Evolutionary conservation across 2,797 vertebrate genomes (phyloP).

Genomic region (Lates japonicus): DNA sequence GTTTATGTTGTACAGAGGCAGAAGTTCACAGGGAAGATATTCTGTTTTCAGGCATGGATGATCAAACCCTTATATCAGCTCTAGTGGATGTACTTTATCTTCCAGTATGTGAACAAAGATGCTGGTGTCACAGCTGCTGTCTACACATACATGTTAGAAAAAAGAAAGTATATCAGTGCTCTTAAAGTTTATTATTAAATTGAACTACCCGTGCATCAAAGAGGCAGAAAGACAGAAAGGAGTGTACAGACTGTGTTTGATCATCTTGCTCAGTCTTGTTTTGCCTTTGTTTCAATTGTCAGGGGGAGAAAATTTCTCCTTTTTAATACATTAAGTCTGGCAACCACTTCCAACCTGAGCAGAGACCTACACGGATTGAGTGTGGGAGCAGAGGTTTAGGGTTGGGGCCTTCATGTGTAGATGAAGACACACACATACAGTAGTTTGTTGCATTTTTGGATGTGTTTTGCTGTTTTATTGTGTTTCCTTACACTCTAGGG

Average conservation of each 20-base stretch:
- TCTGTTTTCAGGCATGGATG: no score
- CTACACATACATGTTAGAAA: neutral
- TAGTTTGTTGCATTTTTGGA: neutral
- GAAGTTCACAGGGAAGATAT: no score
- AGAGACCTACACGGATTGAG: neutral
- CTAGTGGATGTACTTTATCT: neutral
- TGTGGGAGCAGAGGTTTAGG: neutral
- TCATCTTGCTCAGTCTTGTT: neutral
- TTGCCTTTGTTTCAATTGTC: neutral
- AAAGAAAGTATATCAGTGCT: neutral
- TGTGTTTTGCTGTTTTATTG: conserved; percentile 2
- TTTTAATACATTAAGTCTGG: neutral
- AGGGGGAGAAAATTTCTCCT: neutral
- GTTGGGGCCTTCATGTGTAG: neutral
- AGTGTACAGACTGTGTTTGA: neutral
- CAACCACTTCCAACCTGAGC: neutral
- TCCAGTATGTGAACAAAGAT: neutral
- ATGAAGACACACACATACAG: no score
- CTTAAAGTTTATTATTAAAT: neutral
- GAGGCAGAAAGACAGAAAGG: neutral
- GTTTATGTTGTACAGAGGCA: no score
- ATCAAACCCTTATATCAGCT: neutral
- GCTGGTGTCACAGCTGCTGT: neutral
- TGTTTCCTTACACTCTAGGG: neutral
- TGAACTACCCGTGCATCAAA: neutral